Evolutionary conservation across 2,797 vertebrate genomes (phyloP), one percentile per base, ranked within the genome.

Genomic region (Cyclopterus lumpus): DNA sequence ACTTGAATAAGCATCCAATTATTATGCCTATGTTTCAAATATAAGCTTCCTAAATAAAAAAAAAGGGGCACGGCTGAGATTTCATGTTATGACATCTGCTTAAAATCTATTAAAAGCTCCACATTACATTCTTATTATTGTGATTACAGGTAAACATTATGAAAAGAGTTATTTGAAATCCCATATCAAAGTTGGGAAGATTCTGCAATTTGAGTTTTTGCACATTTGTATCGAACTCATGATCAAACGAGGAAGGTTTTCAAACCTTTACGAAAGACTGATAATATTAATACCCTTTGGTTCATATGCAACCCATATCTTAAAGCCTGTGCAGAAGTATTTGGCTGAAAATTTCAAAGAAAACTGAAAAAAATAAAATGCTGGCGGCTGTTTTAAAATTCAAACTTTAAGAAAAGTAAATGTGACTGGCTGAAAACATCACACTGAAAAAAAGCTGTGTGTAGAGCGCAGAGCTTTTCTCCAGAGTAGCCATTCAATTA

Each of bases 41-140:
- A 71, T 75, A 71, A 74, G 79, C 66, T 73, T 77, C 74, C 58
- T 48, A 72, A 77, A 63, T 76, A 54, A 68, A 72, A 28, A n/a
- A n/a, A 40, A 83, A 59, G 20, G 34, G 68, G 34, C 28, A 2
- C 40, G 22, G 32, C 34, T 59, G 58, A 82, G 77, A 78, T 67
- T 80, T 72, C 28, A 34, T 71, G 15, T 64, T 36, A 58, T 14
- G 16, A 77, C 49, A 59, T 66, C 57, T 75, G 15, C 6, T 51
- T 61, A 46, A 48, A 61, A 53, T 71, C 7, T 63, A 60, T 71
- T 62, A 53, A 63, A 69, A 77, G 48, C 61, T 61, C 20, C 36
- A 55, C 9, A 71, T 8, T 46, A 67, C 3, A n/a, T n/a, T n/a
- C n/a, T n/a, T n/a, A n/a, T n/a, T n/a, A 57, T 3, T 53, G 62